Percentiles rank a stretch among this genome's conserved stretches.
phyloP scores from a whole-genome alignment of 2,797 vertebrate genomes.

The Cyprinella venusta region DNA sequence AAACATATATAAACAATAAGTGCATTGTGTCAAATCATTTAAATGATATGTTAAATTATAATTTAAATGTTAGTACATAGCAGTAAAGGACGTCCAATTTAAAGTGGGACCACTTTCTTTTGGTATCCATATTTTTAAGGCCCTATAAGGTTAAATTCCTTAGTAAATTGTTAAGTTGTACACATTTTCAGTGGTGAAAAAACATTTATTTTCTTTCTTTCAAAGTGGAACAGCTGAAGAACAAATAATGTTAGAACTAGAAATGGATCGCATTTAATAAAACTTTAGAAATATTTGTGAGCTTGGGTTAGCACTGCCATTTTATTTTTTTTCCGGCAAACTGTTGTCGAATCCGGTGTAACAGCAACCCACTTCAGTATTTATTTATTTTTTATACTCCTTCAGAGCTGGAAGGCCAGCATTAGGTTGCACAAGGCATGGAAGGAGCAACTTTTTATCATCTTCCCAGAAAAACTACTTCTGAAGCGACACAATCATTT shows the following conservation, averaged over 20 bases:
- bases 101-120: background rate
- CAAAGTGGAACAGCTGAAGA: background rate
- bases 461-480: conserved; percentile 9
- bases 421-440: background rate
- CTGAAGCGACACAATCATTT: conserved; percentile 40
- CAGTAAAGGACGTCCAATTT: no score
- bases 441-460: conserved; percentile 23
- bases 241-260: background rate
- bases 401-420: conserved; percentile 1
- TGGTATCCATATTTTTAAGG: background rate
- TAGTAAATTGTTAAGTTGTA: background rate
- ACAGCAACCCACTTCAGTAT: background rate
- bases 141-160: background rate
- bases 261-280: background rate
- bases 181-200: background rate
- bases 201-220: no score
- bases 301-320: background rate
- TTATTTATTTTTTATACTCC: background rate
- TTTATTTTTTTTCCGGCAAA: background rate
- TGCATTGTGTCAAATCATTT: no score
- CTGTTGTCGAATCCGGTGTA: background rate
- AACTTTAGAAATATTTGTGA: background rate
- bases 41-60: no score
- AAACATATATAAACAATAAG: no score
- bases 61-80: no score